Evolutionary conservation across 2,113 vertebrate species (phyloP).

Genomic region (Trematocara macrostoma): DNA sequence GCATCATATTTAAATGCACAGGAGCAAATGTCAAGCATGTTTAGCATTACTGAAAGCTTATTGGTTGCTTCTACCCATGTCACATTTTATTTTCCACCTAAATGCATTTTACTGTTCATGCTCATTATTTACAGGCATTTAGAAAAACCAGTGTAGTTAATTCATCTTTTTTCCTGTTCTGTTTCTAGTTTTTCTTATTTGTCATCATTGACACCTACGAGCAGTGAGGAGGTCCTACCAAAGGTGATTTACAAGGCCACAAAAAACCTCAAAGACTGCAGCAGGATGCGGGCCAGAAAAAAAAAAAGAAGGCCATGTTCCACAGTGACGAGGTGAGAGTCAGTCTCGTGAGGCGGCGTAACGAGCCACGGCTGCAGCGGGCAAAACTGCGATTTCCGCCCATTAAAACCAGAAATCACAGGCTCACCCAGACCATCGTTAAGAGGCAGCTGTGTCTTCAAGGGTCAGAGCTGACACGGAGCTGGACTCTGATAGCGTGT

Average conservation of each 20-base stretch:
- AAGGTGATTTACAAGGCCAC: slow-evolving; percentile 43
- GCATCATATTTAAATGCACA: background rate
- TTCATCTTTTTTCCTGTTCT: background rate
- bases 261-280: slow-evolving; percentile 49
- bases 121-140: background rate
- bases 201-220: slow-evolving; percentile 19
- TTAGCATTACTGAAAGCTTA: background rate
- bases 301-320: background rate
- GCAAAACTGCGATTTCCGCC: slow-evolving; percentile 53
- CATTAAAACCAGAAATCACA: slow-evolving; percentile 59
- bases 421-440: slow-evolving; percentile 34
- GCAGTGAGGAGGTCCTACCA: slow-evolving; percentile 12
- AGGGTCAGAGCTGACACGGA: slow-evolving; percentile 59
- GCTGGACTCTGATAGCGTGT: slow-evolving; percentile 45
- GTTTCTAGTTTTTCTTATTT: background rate
- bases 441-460: slow-evolving; percentile 58
- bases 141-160: background rate
- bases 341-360: slow-evolving; percentile 37
- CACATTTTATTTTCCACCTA: background rate
- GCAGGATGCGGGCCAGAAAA: background rate
- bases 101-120: background rate
- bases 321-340: slow-evolving; percentile 35
- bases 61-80: background rate
- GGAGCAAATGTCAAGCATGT: background rate
- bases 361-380: slow-evolving; percentile 41